These are phyloP conservation scores for Meloidogyne floridensis DNA, from an alignment of 1,140 invertebrate species.

Conservation along the genomic window DNA sequence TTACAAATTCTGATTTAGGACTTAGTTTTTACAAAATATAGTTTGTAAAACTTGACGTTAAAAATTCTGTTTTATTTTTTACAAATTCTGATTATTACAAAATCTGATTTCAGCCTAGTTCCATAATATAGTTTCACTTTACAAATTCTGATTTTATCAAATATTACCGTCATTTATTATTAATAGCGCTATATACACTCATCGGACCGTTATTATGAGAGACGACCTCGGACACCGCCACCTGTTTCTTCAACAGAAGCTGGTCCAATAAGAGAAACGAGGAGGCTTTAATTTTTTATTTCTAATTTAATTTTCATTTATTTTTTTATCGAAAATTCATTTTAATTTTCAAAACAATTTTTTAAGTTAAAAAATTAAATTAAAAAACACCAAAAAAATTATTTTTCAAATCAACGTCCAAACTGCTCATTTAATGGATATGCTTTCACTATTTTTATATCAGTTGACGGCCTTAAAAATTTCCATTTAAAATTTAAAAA, in stretches of 20 bases:
- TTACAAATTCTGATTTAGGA: too few species aligned
- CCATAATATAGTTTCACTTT: too few species aligned
- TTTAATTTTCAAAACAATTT: constrained; percentile 2
- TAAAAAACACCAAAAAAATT: neutral
- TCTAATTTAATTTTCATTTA: neutral
- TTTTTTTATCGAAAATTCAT: neutral
- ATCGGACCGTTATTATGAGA: constrained; percentile 4
- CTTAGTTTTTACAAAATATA: too few species aligned
- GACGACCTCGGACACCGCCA: neutral
- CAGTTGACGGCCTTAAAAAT: constrained; percentile 16
- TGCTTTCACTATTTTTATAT: constrained; percentile 30
- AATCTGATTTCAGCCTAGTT: too few species aligned
- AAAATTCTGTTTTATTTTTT: too few species aligned
- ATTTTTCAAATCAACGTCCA: neutral
- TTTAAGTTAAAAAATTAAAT: neutral
- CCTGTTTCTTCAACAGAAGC: neutral
- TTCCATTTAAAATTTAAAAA: neutral
- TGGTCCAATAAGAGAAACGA: neutral
- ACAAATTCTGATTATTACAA: too few species aligned
- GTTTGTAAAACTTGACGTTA: too few species aligned
- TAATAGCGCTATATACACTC: neutral
- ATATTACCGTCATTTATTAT: neutral
- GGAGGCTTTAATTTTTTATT: neutral
- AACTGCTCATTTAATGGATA: constrained; percentile 27
- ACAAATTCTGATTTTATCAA: neutral